Evolutionary conservation across 2,797 vertebrate species (phyloP).

Genomic region (Lithobates pipiens): DNA sequence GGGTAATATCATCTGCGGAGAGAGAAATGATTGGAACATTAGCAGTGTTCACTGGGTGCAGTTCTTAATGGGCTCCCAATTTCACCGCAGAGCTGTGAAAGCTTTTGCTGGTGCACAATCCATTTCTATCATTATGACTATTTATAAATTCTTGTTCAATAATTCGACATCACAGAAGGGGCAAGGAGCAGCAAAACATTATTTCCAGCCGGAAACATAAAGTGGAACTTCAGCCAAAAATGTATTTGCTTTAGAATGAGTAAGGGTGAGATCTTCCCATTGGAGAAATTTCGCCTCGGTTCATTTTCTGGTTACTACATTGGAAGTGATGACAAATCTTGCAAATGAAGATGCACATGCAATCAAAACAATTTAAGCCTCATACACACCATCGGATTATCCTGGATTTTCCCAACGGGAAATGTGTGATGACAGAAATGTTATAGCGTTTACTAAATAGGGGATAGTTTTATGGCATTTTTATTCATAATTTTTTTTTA

Average conservation of each 20-base stretch:
- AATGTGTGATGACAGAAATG: too few species aligned
- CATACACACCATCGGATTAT: too few species aligned
- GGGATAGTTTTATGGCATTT: too few species aligned
- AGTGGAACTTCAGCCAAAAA: background rate
- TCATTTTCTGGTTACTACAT: too few species aligned
- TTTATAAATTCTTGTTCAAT: background rate
- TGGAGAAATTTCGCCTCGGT: too few species aligned
- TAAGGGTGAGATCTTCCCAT: too few species aligned
- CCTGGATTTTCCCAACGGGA: too few species aligned
- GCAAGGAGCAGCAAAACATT: background rate
- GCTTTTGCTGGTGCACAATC: background rate
- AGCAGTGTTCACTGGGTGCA: background rate
- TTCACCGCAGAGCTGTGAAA: background rate
- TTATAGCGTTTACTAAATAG: too few species aligned
- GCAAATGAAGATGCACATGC: too few species aligned
- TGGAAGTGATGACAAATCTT: too few species aligned
- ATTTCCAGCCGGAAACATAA: background rate
- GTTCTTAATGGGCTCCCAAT: background rate
- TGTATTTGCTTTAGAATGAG: background rate
- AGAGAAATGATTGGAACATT: background rate
- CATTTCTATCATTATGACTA: background rate
- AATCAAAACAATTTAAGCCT: too few species aligned
- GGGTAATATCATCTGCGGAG: background rate
- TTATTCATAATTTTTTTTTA: too few species aligned
- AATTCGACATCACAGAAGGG: background rate